Base-by-base conservation (phyloP, 2,113 vertebrate species). In the Galbula dea region DNA sequence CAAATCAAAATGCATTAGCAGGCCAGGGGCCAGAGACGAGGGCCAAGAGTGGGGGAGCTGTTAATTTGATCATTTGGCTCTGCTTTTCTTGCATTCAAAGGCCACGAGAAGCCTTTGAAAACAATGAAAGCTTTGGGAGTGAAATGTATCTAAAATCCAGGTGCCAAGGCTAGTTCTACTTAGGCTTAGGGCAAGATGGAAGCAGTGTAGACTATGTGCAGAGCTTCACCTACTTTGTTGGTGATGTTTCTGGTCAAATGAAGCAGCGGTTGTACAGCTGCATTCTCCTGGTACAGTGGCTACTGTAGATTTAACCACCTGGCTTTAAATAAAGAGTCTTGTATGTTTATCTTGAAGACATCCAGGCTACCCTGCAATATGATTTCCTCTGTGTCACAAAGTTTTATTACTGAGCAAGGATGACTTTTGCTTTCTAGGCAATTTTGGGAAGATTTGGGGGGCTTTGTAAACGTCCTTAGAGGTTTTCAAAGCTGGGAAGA, bases 1-100 rank as follows among this genome's bases (percentile, higher is more conserved):
- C 66, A 84, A 87, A 91, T 94, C 84, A 86, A 92, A 95, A 88
- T 67, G 63, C 82, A 71, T 89, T 85, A 93, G 74, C 78, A 88
- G 93, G 90, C 90, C 41, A 41, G 76, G 62, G 93, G 66, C 94
- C 91, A 93, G 94, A 93, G 71, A 39, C 2, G 0, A 85, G 43
- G 91, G 91, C 87, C 92, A 91, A 91, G 86, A 91, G 82, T 58
- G 84, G 68, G 36, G 72, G 89, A 94, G 73, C 72, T 88, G 37
- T 88, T 88, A 81, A 88, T 90, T 76, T 1, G 5, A 52, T 26
- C 10, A 14, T 74, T 78, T 93, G 65, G 52, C 19, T 0, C 71
- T 52, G 79, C 26, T 93, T 88, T 90, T 72, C 46, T 89, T 94
- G 59, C 74, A 73, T 2, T 83, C 23, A 86, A 93, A 91, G 52